phyloP scores from a whole-genome alignment of 2,888 invertebrate genomes.

The Lasius fuliginosus region DNA sequence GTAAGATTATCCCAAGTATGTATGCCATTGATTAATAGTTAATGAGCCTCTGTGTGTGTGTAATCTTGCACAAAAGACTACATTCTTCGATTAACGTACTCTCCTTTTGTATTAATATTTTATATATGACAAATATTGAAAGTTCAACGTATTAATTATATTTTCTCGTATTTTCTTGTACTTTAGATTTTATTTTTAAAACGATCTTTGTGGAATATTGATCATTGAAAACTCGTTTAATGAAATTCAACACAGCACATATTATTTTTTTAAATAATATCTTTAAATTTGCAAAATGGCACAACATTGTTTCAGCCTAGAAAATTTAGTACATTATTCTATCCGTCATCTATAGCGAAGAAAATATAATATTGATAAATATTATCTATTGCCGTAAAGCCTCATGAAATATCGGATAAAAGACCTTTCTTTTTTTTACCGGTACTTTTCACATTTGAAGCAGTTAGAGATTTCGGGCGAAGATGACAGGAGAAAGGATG shows the following conservation, averaged over 20 bases:
- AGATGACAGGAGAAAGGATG: not conserved
- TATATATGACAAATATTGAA: not conserved
- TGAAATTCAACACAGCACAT: not conserved
- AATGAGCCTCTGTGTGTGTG: not conserved
- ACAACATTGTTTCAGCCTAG: not conserved
- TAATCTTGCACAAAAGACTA: not conserved
- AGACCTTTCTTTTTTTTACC: not conserved
- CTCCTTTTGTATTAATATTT: not conserved
- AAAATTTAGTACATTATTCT: not conserved
- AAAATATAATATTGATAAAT: not conserved
- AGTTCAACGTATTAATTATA: not conserved
- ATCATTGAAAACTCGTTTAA: constrained; percentile 1
- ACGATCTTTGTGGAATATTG: not conserved
- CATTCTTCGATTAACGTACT: not conserved
- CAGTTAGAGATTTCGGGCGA: not conserved
- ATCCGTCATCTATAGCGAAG: not conserved
- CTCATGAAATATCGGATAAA: too few relatives aligned
- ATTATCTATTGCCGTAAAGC: not conserved
- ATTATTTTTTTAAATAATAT: not conserved
- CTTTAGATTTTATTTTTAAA: not conserved
- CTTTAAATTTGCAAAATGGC: not conserved
- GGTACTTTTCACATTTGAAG: not conserved
- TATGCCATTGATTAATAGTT: not conserved
- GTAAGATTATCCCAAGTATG: constrained; percentile 19
- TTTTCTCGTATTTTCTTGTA: not conserved